Evolutionary conservation across 2,113 vertebrate species (phyloP), one percentile per base, ranked within the genome.

Genomic region (Butorides virescens): DNA sequence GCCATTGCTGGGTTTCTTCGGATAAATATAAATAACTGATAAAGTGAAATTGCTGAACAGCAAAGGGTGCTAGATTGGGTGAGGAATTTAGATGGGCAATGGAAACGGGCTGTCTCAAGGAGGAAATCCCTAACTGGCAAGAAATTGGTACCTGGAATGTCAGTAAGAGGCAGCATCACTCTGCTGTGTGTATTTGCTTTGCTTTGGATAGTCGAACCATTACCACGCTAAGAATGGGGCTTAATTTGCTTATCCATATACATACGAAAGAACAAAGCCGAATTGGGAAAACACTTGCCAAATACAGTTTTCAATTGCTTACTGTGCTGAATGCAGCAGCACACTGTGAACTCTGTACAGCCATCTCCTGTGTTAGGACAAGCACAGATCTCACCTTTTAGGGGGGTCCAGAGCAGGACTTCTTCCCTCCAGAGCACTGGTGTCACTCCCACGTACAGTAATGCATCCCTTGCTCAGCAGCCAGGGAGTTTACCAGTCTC

Each of bases 231-330:
- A 93, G 90, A 96, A 95, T 84, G 30, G 50, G 26, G 25, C 53
- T 95, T 95, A 91, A 92, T 95, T 94, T 95, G 77, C 91, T 95
- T 96, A 73, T 42, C n/a, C 75, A 56, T 58, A 82, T 66, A 87
- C 92, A 85, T 55, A 87, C 37, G 84, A 94, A 90, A 91, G 67
- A 56, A 92, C 62, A 91, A 93, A 95, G 77, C 80, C n/a, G 26
- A 91, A 73, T 0, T 15, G 47, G 66, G 66, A 85, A 92, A 92
- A 79, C 58, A 62, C 22, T 95, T 96, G 92, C 91, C 88, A 97
- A 83, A 77, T 10, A 29, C 5, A 44, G 55, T 88, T 94, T 83
- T 52, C 87, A 62, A 16, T 26, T 88, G 65, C 52, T 90, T 61
- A 14, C 39, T 70, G 36, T 16, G 83, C 74, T 58, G 66, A 61